Conservation (phyloP, 2,797 vertebrate species). For the Hippocampus kuda region DNA sequence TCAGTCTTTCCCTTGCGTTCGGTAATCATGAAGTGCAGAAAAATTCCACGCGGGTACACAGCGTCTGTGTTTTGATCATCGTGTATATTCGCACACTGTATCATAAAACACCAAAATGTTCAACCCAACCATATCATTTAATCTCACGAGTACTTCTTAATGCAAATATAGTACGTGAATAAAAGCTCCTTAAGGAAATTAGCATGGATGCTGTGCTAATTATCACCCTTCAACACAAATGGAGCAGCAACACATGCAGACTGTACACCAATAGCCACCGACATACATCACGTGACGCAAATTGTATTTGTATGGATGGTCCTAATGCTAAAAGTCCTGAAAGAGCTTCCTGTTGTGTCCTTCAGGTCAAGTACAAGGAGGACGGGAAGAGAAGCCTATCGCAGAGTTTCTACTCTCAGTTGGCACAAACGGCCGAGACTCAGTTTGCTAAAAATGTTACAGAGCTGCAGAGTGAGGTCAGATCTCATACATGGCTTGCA, state of each 20-base stretch:
- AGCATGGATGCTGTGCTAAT: no score
- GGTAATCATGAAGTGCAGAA: no score
- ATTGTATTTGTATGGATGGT: constrained; percentile 17
- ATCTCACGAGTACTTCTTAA: constrained; percentile 38
- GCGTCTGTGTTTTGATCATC: no score
- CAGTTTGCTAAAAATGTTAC: constrained; percentile 24
- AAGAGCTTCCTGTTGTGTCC: neutral
- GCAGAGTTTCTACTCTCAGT: constrained; percentile 74
- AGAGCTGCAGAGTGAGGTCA: constrained; percentile 54
- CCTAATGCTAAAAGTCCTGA: neutral
- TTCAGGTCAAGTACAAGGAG: constrained; percentile 78
- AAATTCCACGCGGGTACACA: no score
- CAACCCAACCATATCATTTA: neutral
- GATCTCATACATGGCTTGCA: neutral
- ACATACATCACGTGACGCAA: neutral
- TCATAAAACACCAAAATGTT: no score
- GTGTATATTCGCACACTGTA: no score
- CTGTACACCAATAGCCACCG: no score
- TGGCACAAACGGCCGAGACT: constrained; percentile 78
- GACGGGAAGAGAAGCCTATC: constrained; percentile 61
- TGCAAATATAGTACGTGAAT: constrained; percentile 37
- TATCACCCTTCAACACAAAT: no score
- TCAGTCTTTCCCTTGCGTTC: no score
- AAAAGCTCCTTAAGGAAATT: constrained; percentile 27
- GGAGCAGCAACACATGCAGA: no score